phyloP scores from a whole-genome alignment of 2,797 vertebrate genomes.

The Acrossocheilus fasciatus region DNA sequence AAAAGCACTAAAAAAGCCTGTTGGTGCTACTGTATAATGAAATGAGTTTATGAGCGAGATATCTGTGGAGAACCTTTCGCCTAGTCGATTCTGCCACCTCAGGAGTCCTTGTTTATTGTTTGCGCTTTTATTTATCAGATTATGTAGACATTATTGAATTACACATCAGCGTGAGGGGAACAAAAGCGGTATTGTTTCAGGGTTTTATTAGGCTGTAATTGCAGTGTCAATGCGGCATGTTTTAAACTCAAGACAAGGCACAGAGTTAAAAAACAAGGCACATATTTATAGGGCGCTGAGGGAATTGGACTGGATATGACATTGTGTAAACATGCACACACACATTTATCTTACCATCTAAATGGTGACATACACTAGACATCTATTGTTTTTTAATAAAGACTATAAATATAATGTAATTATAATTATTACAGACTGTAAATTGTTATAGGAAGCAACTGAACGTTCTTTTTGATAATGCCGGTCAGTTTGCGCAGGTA shows the following conservation, averaged over 20 bases:
- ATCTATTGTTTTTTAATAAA: neutral
- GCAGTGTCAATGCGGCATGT: conserved; percentile 47
- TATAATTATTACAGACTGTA: neutral
- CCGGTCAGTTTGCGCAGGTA: neutral
- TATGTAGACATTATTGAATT: conserved; percentile 59
- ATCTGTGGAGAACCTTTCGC: conserved; percentile 44
- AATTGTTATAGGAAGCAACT: neutral
- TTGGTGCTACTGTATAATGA: conserved; percentile 45
- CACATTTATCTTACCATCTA: conserved; percentile 2
- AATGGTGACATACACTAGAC: neutral
- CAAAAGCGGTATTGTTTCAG: conserved; percentile 52
- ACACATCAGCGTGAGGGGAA: conserved; percentile 45
- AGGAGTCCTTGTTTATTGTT: conserved; percentile 55
- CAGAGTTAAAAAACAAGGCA: conserved; percentile 25
- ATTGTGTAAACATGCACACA: conserved; percentile 2
- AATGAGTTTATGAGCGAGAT: conserved; percentile 47
- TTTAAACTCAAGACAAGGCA: conserved; percentile 45
- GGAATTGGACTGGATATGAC: neutral
- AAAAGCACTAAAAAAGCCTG: neutral
- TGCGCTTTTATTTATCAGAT: conserved; percentile 55
- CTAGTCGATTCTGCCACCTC: conserved; percentile 41
- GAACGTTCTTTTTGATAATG: neutral
- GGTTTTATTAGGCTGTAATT: conserved; percentile 55
- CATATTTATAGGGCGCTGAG: conserved; percentile 6
- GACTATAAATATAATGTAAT: too few relatives aligned